Conservation (phyloP, 1,140 invertebrate genomes). For the Magallana ariakensis region DNA sequence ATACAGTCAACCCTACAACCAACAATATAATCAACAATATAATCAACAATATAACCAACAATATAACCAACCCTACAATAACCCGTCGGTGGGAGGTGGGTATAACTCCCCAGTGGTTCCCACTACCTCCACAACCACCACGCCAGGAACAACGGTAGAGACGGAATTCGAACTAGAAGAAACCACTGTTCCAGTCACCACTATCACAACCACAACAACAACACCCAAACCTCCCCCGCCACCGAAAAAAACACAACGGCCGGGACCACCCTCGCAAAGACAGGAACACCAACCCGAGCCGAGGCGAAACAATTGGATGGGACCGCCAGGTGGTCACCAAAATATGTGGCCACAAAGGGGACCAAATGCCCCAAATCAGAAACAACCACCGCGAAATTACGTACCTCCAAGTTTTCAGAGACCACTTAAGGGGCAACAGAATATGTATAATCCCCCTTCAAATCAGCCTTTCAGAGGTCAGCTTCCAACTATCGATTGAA, state of each 20-base stretch:
- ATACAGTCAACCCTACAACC: constrained; percentile 9
- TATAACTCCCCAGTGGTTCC: not conserved
- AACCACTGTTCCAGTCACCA: constrained; percentile 20
- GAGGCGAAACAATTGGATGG: constrained; percentile 11
- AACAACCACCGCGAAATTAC: constrained; percentile 23
- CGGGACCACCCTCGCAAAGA: not conserved
- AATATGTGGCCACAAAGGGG: constrained; percentile 25
- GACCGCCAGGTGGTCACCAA: not conserved
- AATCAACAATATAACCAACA: constrained; percentile 16
- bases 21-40: constrained; percentile 6
- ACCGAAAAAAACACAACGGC: not conserved
- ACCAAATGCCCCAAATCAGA: not conserved
- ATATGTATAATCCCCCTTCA: not conserved
- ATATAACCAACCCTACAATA: constrained; percentile 14
- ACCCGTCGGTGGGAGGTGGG: not conserved
- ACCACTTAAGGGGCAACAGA: constrained; percentile 16
- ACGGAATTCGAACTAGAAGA: constrained; percentile 36
- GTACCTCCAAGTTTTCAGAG: constrained; percentile 11
- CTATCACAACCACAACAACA: not conserved
- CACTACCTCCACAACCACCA: not conserved
- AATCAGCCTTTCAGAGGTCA: constrained; percentile 13
- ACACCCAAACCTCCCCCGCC: not conserved
- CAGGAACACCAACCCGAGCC: constrained; percentile 41
- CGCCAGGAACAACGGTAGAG: constrained; percentile 30
- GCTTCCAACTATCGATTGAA: not conserved